These are phyloP conservation scores for Dyspetes luteomarginatus DNA, from an alignment of 2,888 invertebrate genomes.

Conservation along the genomic window DNA sequence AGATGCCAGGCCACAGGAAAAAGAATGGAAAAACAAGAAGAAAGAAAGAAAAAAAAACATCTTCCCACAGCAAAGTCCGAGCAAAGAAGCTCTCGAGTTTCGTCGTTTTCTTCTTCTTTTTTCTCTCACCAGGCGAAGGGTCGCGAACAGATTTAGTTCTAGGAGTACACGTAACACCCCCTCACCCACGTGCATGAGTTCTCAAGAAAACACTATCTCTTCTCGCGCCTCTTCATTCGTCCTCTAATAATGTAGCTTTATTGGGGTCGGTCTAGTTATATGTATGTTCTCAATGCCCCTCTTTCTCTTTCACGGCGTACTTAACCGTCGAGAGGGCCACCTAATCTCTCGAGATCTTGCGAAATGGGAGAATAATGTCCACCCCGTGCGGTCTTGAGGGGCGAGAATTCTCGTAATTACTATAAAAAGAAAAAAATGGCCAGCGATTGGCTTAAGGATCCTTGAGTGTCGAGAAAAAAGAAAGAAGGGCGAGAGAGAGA, in stretches of 20 bases:
- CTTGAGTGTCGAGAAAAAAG: constrained; percentile 1
- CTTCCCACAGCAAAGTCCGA: constrained; percentile 31
- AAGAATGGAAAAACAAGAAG: background rate
- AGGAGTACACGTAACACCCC: constrained; percentile 41
- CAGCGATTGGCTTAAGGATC: constrained; percentile 54
- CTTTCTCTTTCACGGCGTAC: constrained; percentile 11
- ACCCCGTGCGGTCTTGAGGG: constrained; percentile 65
- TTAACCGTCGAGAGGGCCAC: constrained; percentile 18
- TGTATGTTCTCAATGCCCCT: background rate
- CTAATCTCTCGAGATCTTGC: constrained; percentile 56
- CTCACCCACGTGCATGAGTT: too few species aligned
- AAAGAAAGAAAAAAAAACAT: constrained; percentile 28
- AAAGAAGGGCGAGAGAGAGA: background rate
- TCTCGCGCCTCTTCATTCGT: constrained; percentile 20
- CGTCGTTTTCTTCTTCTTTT: constrained; percentile 70
- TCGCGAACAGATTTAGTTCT: constrained; percentile 42
- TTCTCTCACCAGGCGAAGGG: constrained; percentile 44
- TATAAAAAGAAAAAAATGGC: constrained; percentile 72
- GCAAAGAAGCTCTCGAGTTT: constrained; percentile 40
- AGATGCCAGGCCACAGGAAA: constrained; percentile 16
- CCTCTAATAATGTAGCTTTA: constrained; percentile 47
- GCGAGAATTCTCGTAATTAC: constrained; percentile 73
- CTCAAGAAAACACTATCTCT: constrained; percentile 40
- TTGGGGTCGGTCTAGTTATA: constrained; percentile 18
- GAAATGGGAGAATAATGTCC: constrained; percentile 77